phyloP scores from a whole-genome alignment of 2,888 invertebrate genomes.

The Dexiosoma caninum region DNA sequence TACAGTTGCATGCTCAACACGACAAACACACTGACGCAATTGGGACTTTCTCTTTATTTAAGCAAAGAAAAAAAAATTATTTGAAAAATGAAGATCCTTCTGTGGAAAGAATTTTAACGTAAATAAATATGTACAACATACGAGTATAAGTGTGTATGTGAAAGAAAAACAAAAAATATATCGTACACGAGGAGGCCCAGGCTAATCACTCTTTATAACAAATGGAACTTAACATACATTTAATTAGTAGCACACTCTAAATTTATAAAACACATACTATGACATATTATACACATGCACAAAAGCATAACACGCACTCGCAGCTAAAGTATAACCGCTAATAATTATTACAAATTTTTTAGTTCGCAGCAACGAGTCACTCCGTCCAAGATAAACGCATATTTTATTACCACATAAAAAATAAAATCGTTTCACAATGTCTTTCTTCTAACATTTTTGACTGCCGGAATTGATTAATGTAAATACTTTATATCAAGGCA shows the following conservation, averaged over 20 bases:
- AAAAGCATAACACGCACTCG: background rate
- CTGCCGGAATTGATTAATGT: too few relatives aligned
- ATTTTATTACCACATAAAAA: too few relatives aligned
- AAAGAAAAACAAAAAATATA: too few relatives aligned
- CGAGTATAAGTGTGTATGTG: background rate
- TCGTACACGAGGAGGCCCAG: conserved; percentile 11
- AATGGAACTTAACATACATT: conserved; percentile 56
- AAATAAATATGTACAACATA: background rate
- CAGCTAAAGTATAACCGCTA: background rate
- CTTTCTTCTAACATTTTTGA: too few relatives aligned
- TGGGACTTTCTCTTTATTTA: conserved; percentile 43
- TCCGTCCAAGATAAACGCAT: too few relatives aligned
- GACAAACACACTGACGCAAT: conserved; percentile 35
- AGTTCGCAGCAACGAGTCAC: background rate
- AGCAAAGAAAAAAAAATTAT: background rate
- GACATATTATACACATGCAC: background rate
- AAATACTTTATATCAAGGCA: too few relatives aligned
- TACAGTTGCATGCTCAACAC: background rate
- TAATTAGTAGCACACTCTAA: conserved; percentile 51
- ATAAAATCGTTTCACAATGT: too few relatives aligned
- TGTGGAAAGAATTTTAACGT: background rate
- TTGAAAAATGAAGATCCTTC: too few relatives aligned
- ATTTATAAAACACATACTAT: background rate
- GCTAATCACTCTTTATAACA: conserved; percentile 59
- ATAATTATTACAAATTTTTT: background rate